Percentiles rank a stretch among this genome's conserved stretches.
Evolutionary conservation across 2,888 invertebrate species (phyloP).

Genomic region (Lasioglossum oenotherae): DNA sequence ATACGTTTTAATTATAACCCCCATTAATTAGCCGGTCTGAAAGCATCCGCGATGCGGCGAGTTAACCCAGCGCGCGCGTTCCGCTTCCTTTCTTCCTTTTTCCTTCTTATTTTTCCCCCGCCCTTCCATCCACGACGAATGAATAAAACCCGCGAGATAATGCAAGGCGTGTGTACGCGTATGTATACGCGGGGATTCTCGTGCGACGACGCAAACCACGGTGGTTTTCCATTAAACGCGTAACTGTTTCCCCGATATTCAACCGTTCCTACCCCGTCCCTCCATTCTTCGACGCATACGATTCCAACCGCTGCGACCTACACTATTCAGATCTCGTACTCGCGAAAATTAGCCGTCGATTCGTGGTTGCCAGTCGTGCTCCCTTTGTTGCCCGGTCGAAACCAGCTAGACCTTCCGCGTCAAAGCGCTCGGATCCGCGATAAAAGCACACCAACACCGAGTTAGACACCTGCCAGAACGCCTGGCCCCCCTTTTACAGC

Average conservation of each 20-base stretch:
- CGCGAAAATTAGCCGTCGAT: slow-evolving; percentile 60
- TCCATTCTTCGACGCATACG: slow-evolving; percentile 38
- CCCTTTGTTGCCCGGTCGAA: slow-evolving; percentile 13
- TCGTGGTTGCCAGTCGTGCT: slow-evolving; percentile 20
- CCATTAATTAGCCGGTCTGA: slow-evolving; percentile 69
- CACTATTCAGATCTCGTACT: slow-evolving; percentile 47
- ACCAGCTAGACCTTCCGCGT: slow-evolving; percentile 4
- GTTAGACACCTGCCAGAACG: slow-evolving; percentile 22
- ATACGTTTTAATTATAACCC: slow-evolving; percentile 67
- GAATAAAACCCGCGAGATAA: slow-evolving; percentile 67
- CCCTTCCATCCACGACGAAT: slow-evolving; percentile 39
- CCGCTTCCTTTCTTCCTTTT: background rate
- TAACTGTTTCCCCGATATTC: slow-evolving; percentile 53
- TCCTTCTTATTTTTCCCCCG: slow-evolving; percentile 3
- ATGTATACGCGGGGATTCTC: slow-evolving; percentile 26
- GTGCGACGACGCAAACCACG: slow-evolving; percentile 11
- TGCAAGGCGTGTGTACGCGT: slow-evolving; percentile 9
- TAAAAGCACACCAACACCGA: slow-evolving; percentile 16
- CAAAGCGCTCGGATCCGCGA: background rate
- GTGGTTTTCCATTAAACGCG: slow-evolving; percentile 51
- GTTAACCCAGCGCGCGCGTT: slow-evolving; percentile 43
- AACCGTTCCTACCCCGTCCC: slow-evolving; percentile 12
- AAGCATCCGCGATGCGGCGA: slow-evolving; percentile 50
- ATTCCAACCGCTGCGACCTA: slow-evolving; percentile 49
- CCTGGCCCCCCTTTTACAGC: too few species aligned